These are phyloP conservation scores for Perodicticus potto DNA, from an alignment of 2,797 vertebrate species.

Conservation along the genomic window DNA sequence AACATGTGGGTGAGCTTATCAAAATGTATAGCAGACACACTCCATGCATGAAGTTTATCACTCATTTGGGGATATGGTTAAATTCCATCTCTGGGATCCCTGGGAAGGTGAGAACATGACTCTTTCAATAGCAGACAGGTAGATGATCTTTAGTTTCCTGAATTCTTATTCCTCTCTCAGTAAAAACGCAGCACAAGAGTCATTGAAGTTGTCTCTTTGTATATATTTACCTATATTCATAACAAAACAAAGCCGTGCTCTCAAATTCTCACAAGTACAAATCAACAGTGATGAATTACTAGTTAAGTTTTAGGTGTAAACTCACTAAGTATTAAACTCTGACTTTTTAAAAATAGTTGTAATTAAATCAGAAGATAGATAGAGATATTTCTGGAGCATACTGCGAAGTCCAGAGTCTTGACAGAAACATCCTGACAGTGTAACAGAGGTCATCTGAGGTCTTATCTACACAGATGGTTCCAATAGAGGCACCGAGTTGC, in stretches of 20 bases:
- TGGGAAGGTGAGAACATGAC: background rate
- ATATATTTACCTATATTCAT: background rate
- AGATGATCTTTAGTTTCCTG: background rate
- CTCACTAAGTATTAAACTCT: background rate
- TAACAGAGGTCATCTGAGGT: accelerated
- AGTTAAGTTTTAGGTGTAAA: background rate
- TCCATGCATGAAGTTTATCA: background rate
- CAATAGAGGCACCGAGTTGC: too few relatives aligned
- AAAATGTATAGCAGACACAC: background rate
- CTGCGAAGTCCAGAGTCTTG: too few relatives aligned
- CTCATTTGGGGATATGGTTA: background rate
- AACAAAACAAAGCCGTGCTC: background rate
- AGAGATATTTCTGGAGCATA: background rate
- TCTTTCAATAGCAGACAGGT: background rate
- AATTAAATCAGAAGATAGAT: background rate
- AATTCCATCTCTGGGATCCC: background rate
- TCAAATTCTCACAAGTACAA: background rate
- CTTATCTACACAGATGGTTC: background rate
- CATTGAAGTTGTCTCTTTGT: background rate
- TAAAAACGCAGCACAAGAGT: background rate
- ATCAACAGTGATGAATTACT: background rate
- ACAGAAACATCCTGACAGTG: accelerated
- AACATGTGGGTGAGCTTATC: background rate
- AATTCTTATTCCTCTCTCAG: slow-evolving; percentile 8
- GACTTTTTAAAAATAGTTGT: background rate